A percentile compares a stretch with the other conserved stretches of the same genome.
Evolutionary conservation across 2,113 vertebrate species (phyloP).

Genomic region (Tor tambroides): DNA sequence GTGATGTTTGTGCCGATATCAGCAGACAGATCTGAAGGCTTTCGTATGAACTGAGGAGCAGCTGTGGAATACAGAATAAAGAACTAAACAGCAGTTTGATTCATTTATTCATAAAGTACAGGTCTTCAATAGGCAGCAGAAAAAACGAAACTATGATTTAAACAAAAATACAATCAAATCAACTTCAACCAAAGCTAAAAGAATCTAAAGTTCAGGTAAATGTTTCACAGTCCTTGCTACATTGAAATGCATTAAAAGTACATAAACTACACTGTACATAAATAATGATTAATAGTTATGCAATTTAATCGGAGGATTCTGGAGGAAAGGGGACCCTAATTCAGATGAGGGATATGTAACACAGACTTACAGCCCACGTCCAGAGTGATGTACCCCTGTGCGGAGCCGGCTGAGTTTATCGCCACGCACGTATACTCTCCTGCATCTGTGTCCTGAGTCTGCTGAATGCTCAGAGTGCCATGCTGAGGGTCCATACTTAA

Average conservation of each 20-base stretch:
- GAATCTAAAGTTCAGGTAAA: neutral
- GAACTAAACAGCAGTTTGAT: neutral
- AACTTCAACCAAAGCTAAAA: neutral
- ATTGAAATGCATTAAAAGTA: neutral
- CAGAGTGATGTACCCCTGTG: slow-evolving; percentile 84
- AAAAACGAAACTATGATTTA: neutral
- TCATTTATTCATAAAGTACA: neutral
- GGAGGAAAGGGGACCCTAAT: slow-evolving; percentile 9
- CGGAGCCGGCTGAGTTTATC: slow-evolving; percentile 85
- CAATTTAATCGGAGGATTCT: neutral
- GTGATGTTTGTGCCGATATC: slow-evolving; percentile 90
- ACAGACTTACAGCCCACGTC: slow-evolving; percentile 90
- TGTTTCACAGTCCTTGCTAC: neutral
- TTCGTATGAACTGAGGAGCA: slow-evolving; percentile 83
- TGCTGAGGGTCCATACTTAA: slow-evolving; percentile 75
- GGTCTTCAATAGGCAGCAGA: neutral
- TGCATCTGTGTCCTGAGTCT: slow-evolving; percentile 85
- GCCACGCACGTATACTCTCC: slow-evolving; percentile 92
- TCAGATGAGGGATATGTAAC: slow-evolving; percentile 16
- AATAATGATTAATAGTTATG: neutral
- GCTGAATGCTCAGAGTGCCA: slow-evolving; percentile 85
- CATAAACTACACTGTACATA: neutral
- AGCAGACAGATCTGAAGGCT: slow-evolving; percentile 78
- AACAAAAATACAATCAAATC: neutral
- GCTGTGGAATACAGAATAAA: slow-evolving; percentile 70